These are phyloP conservation scores for Rhodinocichla rosea DNA, from an alignment of 2,113 vertebrate species.

Conservation along the genomic window DNA sequence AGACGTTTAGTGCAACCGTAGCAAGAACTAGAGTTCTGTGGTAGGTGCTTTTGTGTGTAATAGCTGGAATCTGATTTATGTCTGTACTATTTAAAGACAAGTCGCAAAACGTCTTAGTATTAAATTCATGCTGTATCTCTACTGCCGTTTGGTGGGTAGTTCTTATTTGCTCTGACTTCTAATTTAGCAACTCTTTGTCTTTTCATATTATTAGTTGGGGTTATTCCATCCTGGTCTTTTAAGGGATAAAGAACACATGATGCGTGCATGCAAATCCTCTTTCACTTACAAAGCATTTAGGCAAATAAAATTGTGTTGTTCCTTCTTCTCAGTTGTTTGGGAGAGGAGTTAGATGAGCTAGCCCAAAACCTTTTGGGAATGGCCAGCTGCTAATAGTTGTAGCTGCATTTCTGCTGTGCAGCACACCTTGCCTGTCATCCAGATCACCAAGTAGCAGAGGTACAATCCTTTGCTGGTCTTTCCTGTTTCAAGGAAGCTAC, in stretches of 20 bases:
- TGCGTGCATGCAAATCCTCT: not conserved
- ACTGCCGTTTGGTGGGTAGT: not conserved
- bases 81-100: not conserved
- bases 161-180: not conserved
- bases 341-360: not conserved
- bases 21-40: not conserved
- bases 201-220: not conserved
- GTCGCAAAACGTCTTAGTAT: not conserved
- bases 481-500: not conserved
- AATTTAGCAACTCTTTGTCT: not conserved
- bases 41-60: not conserved
- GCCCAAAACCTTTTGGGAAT: not conserved
- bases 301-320: not conserved
- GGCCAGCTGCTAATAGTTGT: not conserved
- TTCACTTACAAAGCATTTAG: not conserved
- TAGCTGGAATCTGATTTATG: not conserved
- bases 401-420: not conserved
- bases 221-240: not conserved
- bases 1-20: not conserved
- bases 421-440: not conserved
- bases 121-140: not conserved
- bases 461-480: not conserved
- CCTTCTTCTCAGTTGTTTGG: not conserved
- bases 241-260: not conserved
- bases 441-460: not conserved